Evolutionary conservation across 92 coral and sea anemone species (phyloP), one percentile per base, ranked within the genome.

Genomic region (Epizoanthus ramosus): DNA sequence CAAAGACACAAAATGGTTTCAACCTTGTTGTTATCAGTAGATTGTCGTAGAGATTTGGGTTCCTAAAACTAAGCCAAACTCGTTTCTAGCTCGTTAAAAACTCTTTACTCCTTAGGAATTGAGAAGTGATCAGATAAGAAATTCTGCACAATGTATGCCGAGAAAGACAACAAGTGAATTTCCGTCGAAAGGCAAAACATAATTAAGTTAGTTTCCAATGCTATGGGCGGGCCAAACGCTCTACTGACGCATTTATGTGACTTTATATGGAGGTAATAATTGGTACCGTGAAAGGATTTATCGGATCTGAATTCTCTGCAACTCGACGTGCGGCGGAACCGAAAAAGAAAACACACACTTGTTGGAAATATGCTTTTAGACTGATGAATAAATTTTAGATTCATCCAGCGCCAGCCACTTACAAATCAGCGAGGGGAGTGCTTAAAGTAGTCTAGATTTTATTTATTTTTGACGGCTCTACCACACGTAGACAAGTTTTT

Each of bases 321-420:
- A 14, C 56, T 37, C 61, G 4, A 14, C 2, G 8, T 47, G 39
- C 9, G 23, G 59, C 68, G 82, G 82, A 77, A 43, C 22, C 60
- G 57, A 7, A 37, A 41, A 77, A 28, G 28, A 22, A n/a, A 77
- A 77, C 71, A 77, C 41, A 77, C 71, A 22, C 37, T 61, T 77
- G 21, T 21, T 39, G 47, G 57, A 77, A 50, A 61, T 60, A 19
- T 14, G 70, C 39, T 60, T 41, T 77, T 13, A 77, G 16, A 21
- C 14, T 39, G 19, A 61, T 63, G 71, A 63, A n/a, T 22, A 10
- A 19, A 60, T 59, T 63, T 22, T 41, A 21, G 35, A 19, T 35
- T 33, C 56, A 12, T 76, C 54, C 19, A 15, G 5, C 22, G 59
- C 54, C 19, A 15, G 5, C 22, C 57, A 39, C 41, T 67, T 67